These are phyloP conservation scores for Trissolcus basalis DNA, from an alignment of 1,140 invertebrate species.

Conservation along the genomic window DNA sequence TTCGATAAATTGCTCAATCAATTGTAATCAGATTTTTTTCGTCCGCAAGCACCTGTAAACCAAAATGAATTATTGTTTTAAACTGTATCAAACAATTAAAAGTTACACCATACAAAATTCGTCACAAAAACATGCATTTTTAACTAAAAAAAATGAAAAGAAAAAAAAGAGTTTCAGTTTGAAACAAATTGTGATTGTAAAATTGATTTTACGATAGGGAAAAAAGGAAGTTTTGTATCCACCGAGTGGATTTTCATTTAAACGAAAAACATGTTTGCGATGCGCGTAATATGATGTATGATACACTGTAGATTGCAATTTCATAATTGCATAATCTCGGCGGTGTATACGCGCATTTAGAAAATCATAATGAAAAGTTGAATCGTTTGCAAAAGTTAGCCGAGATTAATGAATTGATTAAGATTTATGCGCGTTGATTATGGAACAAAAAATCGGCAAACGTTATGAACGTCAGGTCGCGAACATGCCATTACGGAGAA, in stretches of 20 bases:
- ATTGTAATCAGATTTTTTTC: too few species aligned
- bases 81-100: too few species aligned
- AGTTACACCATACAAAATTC: too few species aligned
- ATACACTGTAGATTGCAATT: constrained; percentile 27
- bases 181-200: too few species aligned
- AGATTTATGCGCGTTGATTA: constrained; percentile 46
- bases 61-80: too few species aligned
- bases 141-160: too few species aligned
- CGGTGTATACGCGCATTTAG: constrained; percentile 16
- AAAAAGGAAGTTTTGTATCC: too few species aligned
- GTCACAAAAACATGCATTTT: too few species aligned
- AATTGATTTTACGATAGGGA: too few species aligned
- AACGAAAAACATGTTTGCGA: constrained; percentile 27
- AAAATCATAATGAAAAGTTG: constrained; percentile 43
- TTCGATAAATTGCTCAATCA: too few species aligned
- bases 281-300: constrained; percentile 21
- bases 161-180: too few species aligned
- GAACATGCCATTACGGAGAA: constrained; percentile 26
- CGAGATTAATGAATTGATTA: constrained; percentile 48
- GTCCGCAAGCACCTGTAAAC: too few species aligned
- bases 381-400: constrained; percentile 43
- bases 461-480: constrained; percentile 20
- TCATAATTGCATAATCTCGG: constrained; percentile 33
- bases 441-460: constrained; percentile 28
- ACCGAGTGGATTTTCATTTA: constrained; percentile 26